A percentile compares a stretch with the other conserved stretches of the same genome.
phyloP scores from a whole-genome alignment of 2,888 invertebrate species.

The Salpingus planirostris region DNA sequence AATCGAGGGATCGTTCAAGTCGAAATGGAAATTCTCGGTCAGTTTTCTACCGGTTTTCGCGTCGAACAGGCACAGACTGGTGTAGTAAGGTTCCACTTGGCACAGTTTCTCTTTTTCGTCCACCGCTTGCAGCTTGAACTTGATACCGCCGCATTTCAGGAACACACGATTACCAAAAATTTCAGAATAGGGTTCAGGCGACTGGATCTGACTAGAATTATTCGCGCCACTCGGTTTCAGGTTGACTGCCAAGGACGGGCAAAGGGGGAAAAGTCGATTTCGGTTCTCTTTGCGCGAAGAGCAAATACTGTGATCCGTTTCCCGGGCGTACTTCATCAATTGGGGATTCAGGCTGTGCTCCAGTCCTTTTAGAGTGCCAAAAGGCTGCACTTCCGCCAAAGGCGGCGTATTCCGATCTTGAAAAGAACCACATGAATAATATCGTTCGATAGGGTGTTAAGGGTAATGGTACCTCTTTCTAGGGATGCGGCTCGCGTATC shows the following conservation, averaged over 20 bases:
- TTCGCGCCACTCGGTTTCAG: slow-evolving; percentile 33
- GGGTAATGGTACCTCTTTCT: slow-evolving; percentile 44
- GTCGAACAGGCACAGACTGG: slow-evolving; percentile 84
- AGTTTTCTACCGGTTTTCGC: slow-evolving; percentile 78
- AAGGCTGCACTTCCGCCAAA: slow-evolving; percentile 55
- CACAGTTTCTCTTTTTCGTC: slow-evolving; percentile 63
- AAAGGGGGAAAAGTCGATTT: slow-evolving; percentile 67
- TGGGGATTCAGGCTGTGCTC: slow-evolving; percentile 92
- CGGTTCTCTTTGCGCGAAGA: slow-evolving; percentile 72
- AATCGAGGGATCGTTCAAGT: slow-evolving; percentile 70
- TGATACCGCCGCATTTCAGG: slow-evolving; percentile 73
- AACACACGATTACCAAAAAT: slow-evolving; percentile 81
- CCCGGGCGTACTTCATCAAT: slow-evolving; percentile 79
- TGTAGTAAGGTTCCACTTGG: slow-evolving; percentile 91
- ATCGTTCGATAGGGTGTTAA: too few relatives aligned
- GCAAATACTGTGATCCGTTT: slow-evolving; percentile 81
- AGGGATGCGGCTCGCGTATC: slow-evolving; percentile 62
- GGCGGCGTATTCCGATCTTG: slow-evolving; percentile 46
- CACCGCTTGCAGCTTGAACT: slow-evolving; percentile 75
- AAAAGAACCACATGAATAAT: slow-evolving; percentile 7
- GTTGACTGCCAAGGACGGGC: slow-evolving; percentile 49
- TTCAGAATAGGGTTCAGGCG: slow-evolving; percentile 67
- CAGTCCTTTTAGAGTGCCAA: slow-evolving; percentile 77
- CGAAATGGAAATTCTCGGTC: slow-evolving; percentile 89
- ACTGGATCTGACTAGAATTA: too few relatives aligned